Evolutionary conservation across 2,888 invertebrate species (phyloP).

Genomic region (Boloria euphrosyne): DNA sequence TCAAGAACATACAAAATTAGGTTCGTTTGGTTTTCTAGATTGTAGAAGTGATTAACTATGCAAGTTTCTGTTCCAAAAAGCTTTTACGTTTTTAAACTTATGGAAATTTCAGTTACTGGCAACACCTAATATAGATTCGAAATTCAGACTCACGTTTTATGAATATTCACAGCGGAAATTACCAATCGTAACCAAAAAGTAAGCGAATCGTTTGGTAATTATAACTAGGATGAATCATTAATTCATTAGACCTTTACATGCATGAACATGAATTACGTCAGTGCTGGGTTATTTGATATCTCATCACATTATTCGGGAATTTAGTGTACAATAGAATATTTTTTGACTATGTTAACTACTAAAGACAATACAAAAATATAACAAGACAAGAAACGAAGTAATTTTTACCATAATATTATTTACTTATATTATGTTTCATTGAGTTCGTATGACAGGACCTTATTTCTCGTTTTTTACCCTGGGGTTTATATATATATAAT

Average conservation of each 20-base stretch:
- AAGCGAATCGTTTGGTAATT: conserved; percentile 32
- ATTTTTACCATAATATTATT: no score
- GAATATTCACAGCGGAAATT: conserved; percentile 31
- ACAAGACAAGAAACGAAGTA: no score
- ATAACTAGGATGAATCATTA: conserved; percentile 43
- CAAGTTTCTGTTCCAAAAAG: not conserved
- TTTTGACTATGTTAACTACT: no score
- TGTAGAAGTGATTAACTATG: not conserved
- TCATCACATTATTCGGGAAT: conserved; percentile 2
- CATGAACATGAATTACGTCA: conserved; percentile 26
- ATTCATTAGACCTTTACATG: conserved; percentile 40
- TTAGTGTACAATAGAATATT: not conserved
- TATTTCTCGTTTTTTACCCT: no score
- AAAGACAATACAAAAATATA: no score
- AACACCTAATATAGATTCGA: conserved; percentile 12
- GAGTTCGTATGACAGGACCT: no score
- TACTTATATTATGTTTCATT: no score
- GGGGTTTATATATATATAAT: no score
- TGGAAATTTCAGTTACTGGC: conserved; percentile 16
- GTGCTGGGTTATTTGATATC: conserved; percentile 13
- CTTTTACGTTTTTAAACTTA: not conserved
- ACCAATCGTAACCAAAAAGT: conserved; percentile 32
- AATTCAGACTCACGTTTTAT: not conserved
- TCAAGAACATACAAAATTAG: not conserved
- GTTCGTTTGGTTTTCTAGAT: not conserved